Evolutionary conservation across 2,113 vertebrate genomes (phyloP), one percentile per base, ranked within the genome.

Genomic region (Loxodonta africana): DNA sequence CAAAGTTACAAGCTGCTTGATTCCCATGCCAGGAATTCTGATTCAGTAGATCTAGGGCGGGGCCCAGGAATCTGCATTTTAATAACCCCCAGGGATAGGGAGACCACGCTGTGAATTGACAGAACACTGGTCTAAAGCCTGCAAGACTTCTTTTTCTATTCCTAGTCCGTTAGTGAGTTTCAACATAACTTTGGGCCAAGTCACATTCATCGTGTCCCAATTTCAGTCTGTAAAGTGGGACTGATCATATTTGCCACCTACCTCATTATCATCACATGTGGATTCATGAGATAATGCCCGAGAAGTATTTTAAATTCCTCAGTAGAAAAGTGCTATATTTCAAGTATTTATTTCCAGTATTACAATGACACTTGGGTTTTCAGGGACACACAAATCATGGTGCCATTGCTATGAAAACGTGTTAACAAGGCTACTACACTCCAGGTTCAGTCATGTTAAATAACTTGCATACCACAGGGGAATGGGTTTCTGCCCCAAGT

Each of bases 201-300:
- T 91, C 84, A 96, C 77, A 69, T 86, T 73, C 44, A n/a, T 20
- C 4, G 6, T 26, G 84, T 76, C 90, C 96, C 95, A 94, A 21
- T 97, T 96, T 95, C 87, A 85, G 81, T 87, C 92, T 67, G 53
- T 60, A 82, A 91, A 62, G 71, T 93, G 5, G 67, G 23, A 53
- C 37, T 91, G 63, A 46, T 82, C 46, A 2, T 77, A 30, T 80
- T 94, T 85, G 71, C 73, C 92, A 95, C 94, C 95, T 95, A 90
- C 94, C 90, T 97, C 96, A 96, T 88, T 85, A 84, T n/a, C 44
- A 7, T 81, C 83, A 88, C 94, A 65, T 67, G 78, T 81, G 62
- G 80, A 65, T 60, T 93, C 95, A 83, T 97, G 91, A 96, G 96
- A 80, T 94, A 88, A 96, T 88, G 62, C 81, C 62, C 81, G 73